A percentile compares a stretch with the other conserved stretches of the same genome.
Evolutionary conservation across 2,113 vertebrate genomes (phyloP).

Genomic region (Upupa epops): DNA sequence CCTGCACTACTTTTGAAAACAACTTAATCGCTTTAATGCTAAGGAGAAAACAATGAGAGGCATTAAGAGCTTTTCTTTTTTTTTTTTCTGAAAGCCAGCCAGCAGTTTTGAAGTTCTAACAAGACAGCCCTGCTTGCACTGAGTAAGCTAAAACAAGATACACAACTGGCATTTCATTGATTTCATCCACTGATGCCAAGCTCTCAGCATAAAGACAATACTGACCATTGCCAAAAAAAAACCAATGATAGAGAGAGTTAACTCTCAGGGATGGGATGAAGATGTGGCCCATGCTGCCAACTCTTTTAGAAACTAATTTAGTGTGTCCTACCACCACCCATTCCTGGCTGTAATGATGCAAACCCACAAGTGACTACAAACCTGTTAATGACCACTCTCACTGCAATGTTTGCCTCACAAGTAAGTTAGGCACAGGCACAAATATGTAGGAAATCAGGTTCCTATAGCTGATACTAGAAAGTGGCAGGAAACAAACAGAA

Average conservation of each 20-base stretch:
- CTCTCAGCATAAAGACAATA: not conserved
- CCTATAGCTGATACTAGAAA: rapidly evolving
- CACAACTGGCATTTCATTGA: not conserved
- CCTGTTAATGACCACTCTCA: not conserved
- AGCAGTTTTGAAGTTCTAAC: not conserved
- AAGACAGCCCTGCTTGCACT: not conserved
- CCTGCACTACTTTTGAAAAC: not conserved
- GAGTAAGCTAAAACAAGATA: not conserved
- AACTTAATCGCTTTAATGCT: slow-evolving; percentile 6
- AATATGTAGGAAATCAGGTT: rapidly evolving
- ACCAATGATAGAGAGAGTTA: not conserved
- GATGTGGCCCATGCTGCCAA: not conserved
- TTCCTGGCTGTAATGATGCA: not conserved
- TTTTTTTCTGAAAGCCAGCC: not conserved
- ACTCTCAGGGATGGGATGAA: not conserved
- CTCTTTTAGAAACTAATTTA: not conserved
- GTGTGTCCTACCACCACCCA: not conserved
- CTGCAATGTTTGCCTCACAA: rapidly evolving
- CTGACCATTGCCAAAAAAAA: not conserved
- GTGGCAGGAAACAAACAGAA: not conserved
- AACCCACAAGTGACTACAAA: not conserved
- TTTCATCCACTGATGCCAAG: not conserved
- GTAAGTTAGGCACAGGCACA: not conserved
- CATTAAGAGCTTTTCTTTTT: not conserved
- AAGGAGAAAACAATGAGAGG: slow-evolving; percentile 30